Conservation (phyloP, 2,797 vertebrate species). For the Heteromormyrus szaboi region DNA sequence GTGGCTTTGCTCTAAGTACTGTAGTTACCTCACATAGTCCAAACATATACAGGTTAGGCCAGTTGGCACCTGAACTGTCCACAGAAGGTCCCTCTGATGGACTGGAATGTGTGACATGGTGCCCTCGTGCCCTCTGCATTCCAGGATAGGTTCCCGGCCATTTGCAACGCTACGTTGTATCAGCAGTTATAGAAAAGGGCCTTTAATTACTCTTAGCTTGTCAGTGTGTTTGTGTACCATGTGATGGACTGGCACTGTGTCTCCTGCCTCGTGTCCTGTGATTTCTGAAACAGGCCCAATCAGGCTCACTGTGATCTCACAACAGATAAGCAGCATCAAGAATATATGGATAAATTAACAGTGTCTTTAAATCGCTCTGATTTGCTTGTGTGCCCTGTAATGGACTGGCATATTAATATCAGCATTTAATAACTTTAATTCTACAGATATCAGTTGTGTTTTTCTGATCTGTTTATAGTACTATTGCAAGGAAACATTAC, state of each 20-base stretch:
- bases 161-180: neutral
- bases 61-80: neutral
- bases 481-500: neutral
- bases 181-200: neutral
- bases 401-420: neutral
- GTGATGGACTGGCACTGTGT: neutral
- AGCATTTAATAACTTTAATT: neutral
- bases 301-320: neutral
- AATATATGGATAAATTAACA: neutral
- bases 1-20: neutral
- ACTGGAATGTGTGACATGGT: neutral
- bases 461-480: neutral
- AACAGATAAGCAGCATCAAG: neutral
- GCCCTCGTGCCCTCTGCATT: neutral
- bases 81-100: neutral
- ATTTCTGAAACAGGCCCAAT: neutral
- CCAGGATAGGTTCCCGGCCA: neutral
- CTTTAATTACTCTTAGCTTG: neutral
- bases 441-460: neutral
- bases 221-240: neutral
- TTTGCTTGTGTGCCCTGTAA: neutral
- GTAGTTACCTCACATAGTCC: neutral
- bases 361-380: neutral
- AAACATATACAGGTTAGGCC: neutral
- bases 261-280: neutral